Conservation (phyloP, 2,888 invertebrate genomes). For the Periphyllus acericola region DNA sequence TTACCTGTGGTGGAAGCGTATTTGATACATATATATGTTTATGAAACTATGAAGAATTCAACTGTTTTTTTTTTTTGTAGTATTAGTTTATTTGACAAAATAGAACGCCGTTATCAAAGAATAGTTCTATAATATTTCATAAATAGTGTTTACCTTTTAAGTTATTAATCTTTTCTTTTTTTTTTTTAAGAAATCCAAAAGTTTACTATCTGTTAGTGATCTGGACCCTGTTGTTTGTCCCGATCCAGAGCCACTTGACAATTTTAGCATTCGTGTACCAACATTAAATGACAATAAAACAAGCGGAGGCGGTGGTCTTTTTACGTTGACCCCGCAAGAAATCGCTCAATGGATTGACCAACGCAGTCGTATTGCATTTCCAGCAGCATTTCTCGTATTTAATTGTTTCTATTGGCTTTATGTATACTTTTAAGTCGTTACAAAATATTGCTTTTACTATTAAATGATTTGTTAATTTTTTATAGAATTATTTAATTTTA, state of each 20-base stretch:
- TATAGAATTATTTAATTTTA: background rate
- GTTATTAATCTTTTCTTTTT: background rate
- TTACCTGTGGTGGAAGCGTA: too few species aligned
- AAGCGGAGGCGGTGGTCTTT: slow-evolving; percentile 71
- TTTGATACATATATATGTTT: too few species aligned
- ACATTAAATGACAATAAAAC: slow-evolving; percentile 25
- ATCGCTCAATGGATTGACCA: slow-evolving; percentile 89
- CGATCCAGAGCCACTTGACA: slow-evolving; percentile 54
- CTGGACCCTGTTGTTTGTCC: slow-evolving; percentile 45
- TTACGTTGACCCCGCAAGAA: slow-evolving; percentile 88
- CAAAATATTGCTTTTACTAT: background rate
- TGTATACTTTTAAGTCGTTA: slow-evolving; percentile 68
- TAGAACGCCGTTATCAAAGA: too few species aligned
- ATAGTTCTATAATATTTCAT: too few species aligned
- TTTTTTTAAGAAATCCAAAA: slow-evolving; percentile 48
- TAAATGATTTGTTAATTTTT: background rate
- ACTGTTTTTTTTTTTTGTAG: too few species aligned
- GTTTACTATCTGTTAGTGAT: slow-evolving; percentile 34
- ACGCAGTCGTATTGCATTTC: slow-evolving; percentile 81
- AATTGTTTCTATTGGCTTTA: slow-evolving; percentile 84
- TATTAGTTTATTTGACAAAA: too few species aligned
- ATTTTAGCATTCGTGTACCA: slow-evolving; percentile 49
- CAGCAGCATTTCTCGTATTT: slow-evolving; percentile 80
- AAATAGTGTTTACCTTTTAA: background rate
- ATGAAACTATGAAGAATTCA: too few species aligned